Conservation (phyloP, 2,113 vertebrate genomes). For the Datnioides undecimradiatus region DNA sequence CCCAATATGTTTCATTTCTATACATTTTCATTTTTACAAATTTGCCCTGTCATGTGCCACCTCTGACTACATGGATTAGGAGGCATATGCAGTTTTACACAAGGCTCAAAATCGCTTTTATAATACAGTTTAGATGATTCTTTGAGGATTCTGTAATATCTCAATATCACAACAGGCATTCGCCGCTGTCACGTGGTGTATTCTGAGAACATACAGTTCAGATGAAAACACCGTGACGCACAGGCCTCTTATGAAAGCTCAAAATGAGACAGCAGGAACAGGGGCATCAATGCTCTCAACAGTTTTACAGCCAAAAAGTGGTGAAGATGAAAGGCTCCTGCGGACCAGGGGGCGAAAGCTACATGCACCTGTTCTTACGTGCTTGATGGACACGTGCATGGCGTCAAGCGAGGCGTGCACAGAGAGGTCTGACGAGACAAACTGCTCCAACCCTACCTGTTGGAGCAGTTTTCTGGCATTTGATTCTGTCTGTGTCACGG, state of each 20-base stretch:
- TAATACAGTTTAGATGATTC: background rate
- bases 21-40: background rate
- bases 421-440: slow-evolving; percentile 19
- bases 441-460: slow-evolving; percentile 75
- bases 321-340: background rate
- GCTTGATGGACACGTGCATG: background rate
- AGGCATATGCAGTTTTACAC: background rate
- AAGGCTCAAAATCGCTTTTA: background rate
- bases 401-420: background rate
- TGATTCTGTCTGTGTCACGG: slow-evolving; percentile 41
- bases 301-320: background rate
- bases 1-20: background rate
- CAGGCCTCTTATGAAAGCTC: background rate
- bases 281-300: background rate
- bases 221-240: background rate
- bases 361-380: background rate
- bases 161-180: no score
- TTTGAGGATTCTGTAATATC: background rate
- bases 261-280: background rate
- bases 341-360: background rate
- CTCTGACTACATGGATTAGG: background rate
- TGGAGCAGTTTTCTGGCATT: slow-evolving; percentile 77
- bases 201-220: background rate
- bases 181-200: background rate
- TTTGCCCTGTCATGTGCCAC: no score